phyloP scores from a whole-genome alignment of 2,113 vertebrate genomes.

The Urocolius indicus region DNA sequence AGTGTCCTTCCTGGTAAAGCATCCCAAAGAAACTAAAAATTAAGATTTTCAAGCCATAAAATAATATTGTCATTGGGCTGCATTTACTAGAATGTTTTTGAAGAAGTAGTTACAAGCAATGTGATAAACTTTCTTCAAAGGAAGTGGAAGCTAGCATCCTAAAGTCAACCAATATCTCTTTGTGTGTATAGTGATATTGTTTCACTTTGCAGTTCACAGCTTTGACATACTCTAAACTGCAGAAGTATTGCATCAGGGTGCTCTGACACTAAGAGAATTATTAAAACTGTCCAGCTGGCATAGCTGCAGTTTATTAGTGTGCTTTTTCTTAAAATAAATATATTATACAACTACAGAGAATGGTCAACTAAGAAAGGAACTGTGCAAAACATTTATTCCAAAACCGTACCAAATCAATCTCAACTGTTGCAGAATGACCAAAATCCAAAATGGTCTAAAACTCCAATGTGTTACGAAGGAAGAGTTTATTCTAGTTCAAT shows the following conservation, averaged over 20 bases:
- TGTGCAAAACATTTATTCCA: not conserved
- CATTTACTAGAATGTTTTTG: not conserved
- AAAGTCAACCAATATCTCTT: not conserved
- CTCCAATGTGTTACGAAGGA: rapidly evolving
- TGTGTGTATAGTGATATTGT: not conserved
- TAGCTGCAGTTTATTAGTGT: not conserved
- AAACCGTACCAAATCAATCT: not conserved
- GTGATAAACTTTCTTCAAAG: not conserved
- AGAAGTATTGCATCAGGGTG: not conserved
- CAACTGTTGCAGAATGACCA: not conserved
- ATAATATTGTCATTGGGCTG: not conserved
- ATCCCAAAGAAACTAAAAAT: not conserved
- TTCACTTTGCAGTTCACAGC: not conserved
- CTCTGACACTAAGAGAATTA: not conserved
- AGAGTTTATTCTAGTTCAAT: not conserved
- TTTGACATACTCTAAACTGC: not conserved
- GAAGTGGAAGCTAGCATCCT: not conserved
- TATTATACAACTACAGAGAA: not conserved
- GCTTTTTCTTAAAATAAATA: not conserved
- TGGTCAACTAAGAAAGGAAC: not conserved
- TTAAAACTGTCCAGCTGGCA: not conserved
- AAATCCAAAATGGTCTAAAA: not conserved
- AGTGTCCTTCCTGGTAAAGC: not conserved
- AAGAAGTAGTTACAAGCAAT: not conserved
- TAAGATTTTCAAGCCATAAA: not conserved